Conservation (phyloP, 2,113 vertebrate genomes). For the Dromaius novaehollandiae region DNA sequence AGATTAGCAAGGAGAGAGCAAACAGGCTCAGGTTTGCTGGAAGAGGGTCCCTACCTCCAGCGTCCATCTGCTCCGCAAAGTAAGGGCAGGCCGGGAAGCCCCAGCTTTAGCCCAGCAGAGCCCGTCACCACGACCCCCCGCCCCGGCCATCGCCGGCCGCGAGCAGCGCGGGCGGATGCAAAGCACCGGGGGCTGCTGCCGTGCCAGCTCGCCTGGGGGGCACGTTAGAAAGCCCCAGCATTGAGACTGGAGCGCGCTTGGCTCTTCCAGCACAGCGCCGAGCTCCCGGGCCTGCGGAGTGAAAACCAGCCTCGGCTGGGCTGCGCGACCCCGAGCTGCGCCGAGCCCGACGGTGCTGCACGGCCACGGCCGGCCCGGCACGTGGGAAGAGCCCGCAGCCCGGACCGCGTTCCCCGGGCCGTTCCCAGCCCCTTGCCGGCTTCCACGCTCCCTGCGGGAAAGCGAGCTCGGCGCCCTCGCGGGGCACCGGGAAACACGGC, state of each 20-base stretch:
- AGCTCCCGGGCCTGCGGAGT: too few species aligned
- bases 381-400: slow-evolving; percentile 38
- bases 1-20: neutral
- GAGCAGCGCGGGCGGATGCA: neutral
- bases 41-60: neutral
- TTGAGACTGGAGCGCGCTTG: neutral
- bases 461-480: slow-evolving; percentile 2
- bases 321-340: neutral
- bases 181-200: neutral
- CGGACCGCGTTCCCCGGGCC: neutral
- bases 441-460: slow-evolving; percentile 33
- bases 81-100: neutral
- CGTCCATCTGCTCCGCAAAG: neutral
- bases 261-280: too few species aligned
- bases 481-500: neutral
- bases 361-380: neutral
- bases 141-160: too few species aligned
- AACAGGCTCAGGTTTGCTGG: neutral
- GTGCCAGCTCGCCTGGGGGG: too few species aligned
- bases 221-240: accelerated
- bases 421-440: slow-evolving; percentile 22
- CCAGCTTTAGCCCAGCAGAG: too few species aligned
- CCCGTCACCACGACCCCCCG: too few species aligned
- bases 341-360: neutral
- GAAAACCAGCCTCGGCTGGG: neutral